Evolutionary conservation across 2,797 vertebrate species (phyloP), one percentile per base, ranked within the genome.

Genomic region (Notamacropus eugenii): DNA sequence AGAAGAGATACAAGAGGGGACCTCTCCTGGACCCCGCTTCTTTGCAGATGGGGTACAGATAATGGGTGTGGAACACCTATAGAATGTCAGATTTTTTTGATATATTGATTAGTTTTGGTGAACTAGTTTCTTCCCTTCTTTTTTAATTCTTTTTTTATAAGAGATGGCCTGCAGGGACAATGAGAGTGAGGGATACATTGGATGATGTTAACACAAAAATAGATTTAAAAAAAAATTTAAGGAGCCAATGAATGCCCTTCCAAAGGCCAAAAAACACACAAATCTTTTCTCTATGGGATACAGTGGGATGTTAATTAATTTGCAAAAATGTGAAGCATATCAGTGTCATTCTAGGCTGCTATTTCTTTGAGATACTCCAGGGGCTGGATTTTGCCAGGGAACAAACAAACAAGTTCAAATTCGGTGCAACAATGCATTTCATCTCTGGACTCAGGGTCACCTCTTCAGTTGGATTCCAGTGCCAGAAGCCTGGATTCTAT

Each of bases 261-360:
- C 3, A 28, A 46, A 95, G n/a, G n/a, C 90, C 94, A 95, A 94
- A 87, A 54, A 94, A 93, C 96, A 95, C 31, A 93, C 50, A 52
- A 52, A 90, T 52, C 95, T 96, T 52, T 93, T 28, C 59, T 95
- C 92, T 91, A 87, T 95, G 92, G 95, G 94, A 94, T 55, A 40
- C 93, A 94, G 50, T 54, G 28, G 91, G 90, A 97, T n/a, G 91
- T 56, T 95, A 96, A 74, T 94, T 90, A 95, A 40, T 95, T 96
- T 94, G 93, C 95, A 97, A 96, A 96, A 90, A 94, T 92, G 90
- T 92, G 95, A 94, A 97, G 91, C 62, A 95, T 95, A 95, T 74
- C 74, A 95, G 59, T 93, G 95, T 54, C 54, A 96, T 92, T 96
- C 90, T 95, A 82, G 14, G 40, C 13, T 96, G 52, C 90, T 62